Percentiles rank a stretch among this genome's conserved stretches.
Conservation (phyloP, 2,797 vertebrate species). For the Acomys russatus region DNA sequence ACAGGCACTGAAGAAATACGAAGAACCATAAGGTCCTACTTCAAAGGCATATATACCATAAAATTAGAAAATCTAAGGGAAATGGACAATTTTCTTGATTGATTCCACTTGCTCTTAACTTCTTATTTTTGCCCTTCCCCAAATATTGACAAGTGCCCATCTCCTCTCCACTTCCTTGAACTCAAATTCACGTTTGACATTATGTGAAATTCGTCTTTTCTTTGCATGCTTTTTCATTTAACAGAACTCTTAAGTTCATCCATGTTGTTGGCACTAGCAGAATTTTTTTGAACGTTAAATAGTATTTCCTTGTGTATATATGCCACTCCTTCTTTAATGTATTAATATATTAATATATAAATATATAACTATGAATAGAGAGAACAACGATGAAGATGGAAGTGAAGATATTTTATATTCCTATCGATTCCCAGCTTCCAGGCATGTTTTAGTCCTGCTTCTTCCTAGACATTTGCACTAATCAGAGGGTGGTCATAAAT, state of each 20-base stretch:
- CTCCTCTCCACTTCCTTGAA: neutral
- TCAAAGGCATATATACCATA: too few species aligned
- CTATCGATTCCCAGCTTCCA: neutral
- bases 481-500: too few species aligned
- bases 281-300: neutral
- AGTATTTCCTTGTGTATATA: neutral
- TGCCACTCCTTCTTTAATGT: neutral
- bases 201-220: neutral
- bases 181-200: neutral
- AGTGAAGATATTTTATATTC: neutral
- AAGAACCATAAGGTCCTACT: too few species aligned
- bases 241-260: neutral
- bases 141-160: neutral
- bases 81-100: too few species aligned
- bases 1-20: too few species aligned
- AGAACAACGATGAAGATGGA: neutral
- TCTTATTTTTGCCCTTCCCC: neutral
- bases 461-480: slow-evolving; percentile 14
- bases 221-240: neutral
- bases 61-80: too few species aligned
- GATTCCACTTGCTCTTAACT: neutral
- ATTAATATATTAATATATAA: neutral
- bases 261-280: neutral
- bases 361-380: neutral
- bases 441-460: neutral